Conservation (phyloP, 1,140 invertebrate genomes). For the Ruditapes philippinarum region DNA sequence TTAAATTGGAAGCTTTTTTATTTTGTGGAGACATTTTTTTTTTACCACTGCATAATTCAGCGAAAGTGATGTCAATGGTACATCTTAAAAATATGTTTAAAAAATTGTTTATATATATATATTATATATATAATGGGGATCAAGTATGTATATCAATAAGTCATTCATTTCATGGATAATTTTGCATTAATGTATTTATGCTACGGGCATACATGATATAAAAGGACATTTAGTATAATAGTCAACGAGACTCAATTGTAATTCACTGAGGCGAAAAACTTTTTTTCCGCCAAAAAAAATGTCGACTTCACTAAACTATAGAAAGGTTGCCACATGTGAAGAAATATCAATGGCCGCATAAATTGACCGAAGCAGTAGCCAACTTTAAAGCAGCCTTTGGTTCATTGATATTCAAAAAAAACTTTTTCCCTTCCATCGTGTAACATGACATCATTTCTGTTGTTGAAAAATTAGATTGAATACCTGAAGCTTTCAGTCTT, state of each 20-base stretch:
- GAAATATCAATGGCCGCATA: not conserved
- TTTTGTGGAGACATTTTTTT: too few species aligned
- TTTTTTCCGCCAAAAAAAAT: slow-evolving; percentile 25
- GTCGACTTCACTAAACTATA: not conserved
- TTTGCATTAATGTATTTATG: slow-evolving; percentile 18
- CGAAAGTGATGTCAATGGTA: too few species aligned
- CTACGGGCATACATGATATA: slow-evolving; percentile 2
- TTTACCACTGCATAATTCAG: too few species aligned
- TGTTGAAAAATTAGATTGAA: too few species aligned
- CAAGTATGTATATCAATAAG: not conserved
- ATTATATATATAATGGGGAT: not conserved
- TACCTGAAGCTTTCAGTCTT: too few species aligned
- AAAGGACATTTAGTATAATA: slow-evolving; percentile 23
- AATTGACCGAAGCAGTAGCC: not conserved
- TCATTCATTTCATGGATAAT: not conserved
- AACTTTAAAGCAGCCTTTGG: not conserved
- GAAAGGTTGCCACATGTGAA: slow-evolving; percentile 22
- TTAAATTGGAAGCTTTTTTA: too few species aligned
- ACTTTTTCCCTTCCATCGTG: not conserved
- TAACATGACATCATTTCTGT: not conserved
- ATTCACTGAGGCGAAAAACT: not conserved
- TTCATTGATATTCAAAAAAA: not conserved
- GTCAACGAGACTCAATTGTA: not conserved
- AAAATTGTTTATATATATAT: too few species aligned
- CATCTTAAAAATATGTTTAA: too few species aligned